These are phyloP conservation scores for Dipodomys merriami DNA, from an alignment of 2,113 vertebrate species.

Conservation along the genomic window DNA sequence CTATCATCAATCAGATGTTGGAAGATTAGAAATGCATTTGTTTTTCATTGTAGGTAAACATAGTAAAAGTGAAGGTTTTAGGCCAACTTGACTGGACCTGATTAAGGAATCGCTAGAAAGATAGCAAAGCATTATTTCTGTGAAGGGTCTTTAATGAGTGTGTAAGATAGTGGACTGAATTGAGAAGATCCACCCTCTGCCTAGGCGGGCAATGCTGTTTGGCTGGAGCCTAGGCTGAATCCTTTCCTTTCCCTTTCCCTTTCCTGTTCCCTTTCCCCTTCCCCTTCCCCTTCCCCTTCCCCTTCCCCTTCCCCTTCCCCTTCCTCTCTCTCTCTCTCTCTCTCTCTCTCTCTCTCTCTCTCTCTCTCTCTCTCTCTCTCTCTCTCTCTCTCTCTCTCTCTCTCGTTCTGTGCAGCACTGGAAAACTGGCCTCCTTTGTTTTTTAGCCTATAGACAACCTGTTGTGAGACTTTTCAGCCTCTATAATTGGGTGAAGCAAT, in stretches of 20 bases:
- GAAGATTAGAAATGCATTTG: conserved; percentile 9
- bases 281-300: too few relatives aligned
- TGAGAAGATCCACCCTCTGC: neutral
- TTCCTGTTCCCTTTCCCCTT: neutral
- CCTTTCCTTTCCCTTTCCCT: neutral
- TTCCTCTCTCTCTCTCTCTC: neutral
- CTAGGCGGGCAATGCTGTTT: too few relatives aligned
- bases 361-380: neutral
- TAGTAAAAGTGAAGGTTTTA: neutral
- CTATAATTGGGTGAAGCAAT: neutral
- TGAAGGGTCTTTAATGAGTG: neutral
- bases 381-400: neutral
- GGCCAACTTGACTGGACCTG: neutral
- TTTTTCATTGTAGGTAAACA: conserved; percentile 42
- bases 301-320: too few relatives aligned
- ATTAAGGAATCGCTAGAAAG: neutral
- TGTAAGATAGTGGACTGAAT: neutral
- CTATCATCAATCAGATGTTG: neutral
- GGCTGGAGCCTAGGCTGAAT: too few relatives aligned
- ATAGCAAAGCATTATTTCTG: neutral
- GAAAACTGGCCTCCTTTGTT: neutral
- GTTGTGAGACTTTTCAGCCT: neutral
- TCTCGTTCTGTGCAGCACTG: too few relatives aligned
- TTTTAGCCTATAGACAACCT: neutral
- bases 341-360: neutral